Conservation (phyloP, 2,113 vertebrate genomes). For the Pseudonaja textilis region DNA sequence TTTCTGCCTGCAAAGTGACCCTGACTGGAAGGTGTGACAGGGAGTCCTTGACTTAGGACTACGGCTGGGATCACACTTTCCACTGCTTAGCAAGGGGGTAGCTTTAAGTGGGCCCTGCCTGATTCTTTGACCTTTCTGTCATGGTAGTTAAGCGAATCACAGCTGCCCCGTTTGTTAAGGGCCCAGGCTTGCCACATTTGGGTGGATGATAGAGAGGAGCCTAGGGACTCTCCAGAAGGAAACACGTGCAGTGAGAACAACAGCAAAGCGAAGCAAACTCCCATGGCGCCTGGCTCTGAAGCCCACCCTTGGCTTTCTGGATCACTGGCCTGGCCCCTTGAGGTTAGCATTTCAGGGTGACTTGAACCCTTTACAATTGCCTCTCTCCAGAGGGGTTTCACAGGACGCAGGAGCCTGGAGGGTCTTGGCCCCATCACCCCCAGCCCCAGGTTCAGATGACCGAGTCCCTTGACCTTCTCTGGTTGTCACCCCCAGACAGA, state of each 20-base stretch:
- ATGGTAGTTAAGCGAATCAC: background rate
- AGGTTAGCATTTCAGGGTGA: background rate
- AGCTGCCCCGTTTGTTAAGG: background rate
- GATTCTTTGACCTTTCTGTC: background rate
- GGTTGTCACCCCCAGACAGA: constrained; percentile 63
- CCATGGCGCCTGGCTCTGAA: background rate
- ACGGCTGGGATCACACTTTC: background rate
- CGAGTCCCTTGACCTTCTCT: background rate
- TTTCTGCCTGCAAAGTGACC: background rate
- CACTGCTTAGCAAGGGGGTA: background rate
- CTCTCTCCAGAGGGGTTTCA: background rate
- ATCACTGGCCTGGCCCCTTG: background rate
- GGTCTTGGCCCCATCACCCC: background rate
- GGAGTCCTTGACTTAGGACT: background rate
- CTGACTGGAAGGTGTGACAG: background rate
- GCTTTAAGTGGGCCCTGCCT: background rate
- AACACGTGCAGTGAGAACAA: background rate
- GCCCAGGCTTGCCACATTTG: background rate
- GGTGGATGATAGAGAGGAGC: background rate
- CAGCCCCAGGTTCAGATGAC: background rate
- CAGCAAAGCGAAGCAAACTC: background rate
- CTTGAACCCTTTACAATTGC: background rate
- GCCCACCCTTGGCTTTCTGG: background rate
- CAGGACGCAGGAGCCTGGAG: background rate
- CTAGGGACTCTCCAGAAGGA: background rate